These are phyloP conservation scores for Tauraco erythrolophus DNA, from an alignment of 2,113 vertebrate genomes.

Conservation along the genomic window DNA sequence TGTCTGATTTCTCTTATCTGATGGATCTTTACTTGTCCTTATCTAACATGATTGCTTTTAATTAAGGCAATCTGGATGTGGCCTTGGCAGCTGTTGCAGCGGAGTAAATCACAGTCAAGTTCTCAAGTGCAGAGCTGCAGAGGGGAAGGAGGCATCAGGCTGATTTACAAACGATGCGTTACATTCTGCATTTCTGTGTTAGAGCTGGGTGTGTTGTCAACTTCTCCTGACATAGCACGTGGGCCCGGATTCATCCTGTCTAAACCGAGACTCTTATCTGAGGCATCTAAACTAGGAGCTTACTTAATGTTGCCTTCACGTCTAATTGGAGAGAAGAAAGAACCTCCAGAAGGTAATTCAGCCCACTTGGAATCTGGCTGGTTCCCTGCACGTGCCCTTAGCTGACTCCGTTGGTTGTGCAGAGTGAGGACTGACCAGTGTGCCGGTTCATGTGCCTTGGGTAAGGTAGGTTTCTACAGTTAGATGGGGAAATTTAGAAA, in stretches of 20 bases:
- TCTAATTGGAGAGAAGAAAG: background rate
- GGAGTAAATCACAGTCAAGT: background rate
- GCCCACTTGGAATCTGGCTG: background rate
- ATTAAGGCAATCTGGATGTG: slow-evolving; percentile 28
- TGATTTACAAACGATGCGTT: background rate
- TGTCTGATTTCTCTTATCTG: background rate
- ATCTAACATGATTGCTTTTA: slow-evolving; percentile 8
- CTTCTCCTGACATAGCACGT: background rate
- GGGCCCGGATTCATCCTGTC: fast-evolving
- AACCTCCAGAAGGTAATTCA: background rate
- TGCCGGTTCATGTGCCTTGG: background rate
- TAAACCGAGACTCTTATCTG: background rate
- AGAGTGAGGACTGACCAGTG: background rate
- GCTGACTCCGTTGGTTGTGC: background rate
- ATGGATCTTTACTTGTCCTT: slow-evolving; percentile 12
- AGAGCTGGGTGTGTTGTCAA: background rate
- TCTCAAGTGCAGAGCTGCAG: background rate
- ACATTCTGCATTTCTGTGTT: background rate
- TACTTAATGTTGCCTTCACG: background rate
- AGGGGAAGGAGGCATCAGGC: background rate
- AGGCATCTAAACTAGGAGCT: background rate
- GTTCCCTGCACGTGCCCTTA: background rate
- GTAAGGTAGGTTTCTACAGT: background rate
- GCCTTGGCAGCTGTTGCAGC: background rate
- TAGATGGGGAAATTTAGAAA: background rate